A percentile compares a stretch with the other conserved stretches of the same genome.
Conservation (phyloP, 1,140 invertebrate species). For the Drosophila miranda region DNA sequence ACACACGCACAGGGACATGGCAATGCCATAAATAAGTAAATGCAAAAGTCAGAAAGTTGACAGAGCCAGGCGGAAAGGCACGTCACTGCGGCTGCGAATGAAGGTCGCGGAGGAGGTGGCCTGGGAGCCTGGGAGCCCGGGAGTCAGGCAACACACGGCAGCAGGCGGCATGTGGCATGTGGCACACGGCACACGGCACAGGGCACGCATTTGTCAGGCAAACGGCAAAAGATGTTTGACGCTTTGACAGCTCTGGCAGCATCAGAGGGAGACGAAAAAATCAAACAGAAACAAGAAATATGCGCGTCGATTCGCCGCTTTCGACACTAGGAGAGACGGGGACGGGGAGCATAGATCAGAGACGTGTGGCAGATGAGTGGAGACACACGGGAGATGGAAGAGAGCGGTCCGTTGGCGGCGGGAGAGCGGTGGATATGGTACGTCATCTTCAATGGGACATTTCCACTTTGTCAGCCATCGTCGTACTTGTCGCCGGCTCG, state of each 20-base stretch:
- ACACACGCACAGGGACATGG: background rate
- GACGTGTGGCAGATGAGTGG: too few species aligned
- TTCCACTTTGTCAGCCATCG: conserved; percentile 74
- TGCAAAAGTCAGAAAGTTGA: conserved; percentile 69
- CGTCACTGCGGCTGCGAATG: conserved; percentile 31
- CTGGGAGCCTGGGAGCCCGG: background rate
- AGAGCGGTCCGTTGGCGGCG: conserved; percentile 1
- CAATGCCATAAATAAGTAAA: conserved; percentile 71
- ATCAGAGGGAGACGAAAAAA: conserved; percentile 32
- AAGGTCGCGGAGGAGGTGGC: conserved; percentile 8
- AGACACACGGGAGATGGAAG: background rate
- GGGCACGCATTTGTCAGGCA: conserved; percentile 65
- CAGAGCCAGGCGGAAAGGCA: conserved; percentile 31
- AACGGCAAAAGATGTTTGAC: conserved; percentile 66
- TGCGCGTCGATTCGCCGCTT: conserved; percentile 50
- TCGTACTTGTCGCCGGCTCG: conserved; percentile 40
- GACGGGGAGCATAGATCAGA: too few species aligned
- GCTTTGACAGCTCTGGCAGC: conserved; percentile 73
- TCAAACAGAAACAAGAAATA: conserved; percentile 44
- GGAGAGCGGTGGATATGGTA: conserved; percentile 32
- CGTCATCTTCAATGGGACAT: conserved; percentile 72
- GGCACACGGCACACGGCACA: conserved; percentile 5
- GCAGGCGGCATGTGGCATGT: background rate
- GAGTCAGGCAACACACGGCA: too few species aligned
- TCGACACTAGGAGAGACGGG: conserved; percentile 10